Conservation (phyloP, 2,888 invertebrate species). For the Nowickia ferox region DNA sequence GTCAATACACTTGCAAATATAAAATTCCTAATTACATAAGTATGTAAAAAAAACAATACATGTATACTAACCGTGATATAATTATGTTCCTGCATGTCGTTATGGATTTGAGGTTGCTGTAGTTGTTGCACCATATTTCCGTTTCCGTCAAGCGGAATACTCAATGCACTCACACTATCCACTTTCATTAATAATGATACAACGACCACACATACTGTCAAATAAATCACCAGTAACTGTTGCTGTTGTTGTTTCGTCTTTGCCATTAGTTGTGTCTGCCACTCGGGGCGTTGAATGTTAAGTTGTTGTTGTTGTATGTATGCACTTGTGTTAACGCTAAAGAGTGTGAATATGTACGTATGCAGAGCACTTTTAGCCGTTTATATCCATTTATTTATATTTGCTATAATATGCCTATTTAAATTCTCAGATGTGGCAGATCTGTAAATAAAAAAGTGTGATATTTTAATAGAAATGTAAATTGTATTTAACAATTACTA, state of each 20-base stretch:
- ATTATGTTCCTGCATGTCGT: slow-evolving; percentile 49
- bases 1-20: neutral
- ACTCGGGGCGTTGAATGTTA: slow-evolving; percentile 56
- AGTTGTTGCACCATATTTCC: slow-evolving; percentile 62
- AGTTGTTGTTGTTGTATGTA: slow-evolving; percentile 16
- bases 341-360: neutral
- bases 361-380: neutral
- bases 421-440: slow-evolving; percentile 6
- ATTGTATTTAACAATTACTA: slow-evolving; percentile 10
- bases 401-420: neutral
- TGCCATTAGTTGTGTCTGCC: slow-evolving; percentile 70
- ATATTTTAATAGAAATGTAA: slow-evolving; percentile 27
- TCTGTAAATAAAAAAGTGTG: slow-evolving; percentile 34
- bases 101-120: slow-evolving; percentile 50
- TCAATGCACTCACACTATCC: slow-evolving; percentile 62
- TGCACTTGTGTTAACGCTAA: slow-evolving; percentile 4
- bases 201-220: slow-evolving; percentile 57
- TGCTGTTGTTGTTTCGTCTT: slow-evolving; percentile 57
- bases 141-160: slow-evolving; percentile 56
- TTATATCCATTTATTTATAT: neutral
- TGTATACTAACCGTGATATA: slow-evolving; percentile 53
- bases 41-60: neutral
- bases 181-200: slow-evolving; percentile 43
- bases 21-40: neutral
- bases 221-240: slow-evolving; percentile 58